Base-by-base conservation (phyloP, 1,140 invertebrate genomes). In the Atopsyche davidsoni region DNA sequence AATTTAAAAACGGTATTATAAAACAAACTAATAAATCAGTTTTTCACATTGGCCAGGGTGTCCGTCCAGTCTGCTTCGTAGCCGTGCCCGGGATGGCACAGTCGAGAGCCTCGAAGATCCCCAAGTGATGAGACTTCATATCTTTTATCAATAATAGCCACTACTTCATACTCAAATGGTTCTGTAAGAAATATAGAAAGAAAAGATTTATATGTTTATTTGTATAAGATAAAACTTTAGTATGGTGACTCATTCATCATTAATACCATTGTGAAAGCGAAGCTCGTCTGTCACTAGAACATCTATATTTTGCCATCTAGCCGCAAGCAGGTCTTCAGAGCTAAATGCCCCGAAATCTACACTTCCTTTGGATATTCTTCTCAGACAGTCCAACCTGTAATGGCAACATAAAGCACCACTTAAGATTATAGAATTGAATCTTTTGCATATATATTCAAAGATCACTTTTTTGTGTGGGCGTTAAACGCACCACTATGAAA, bases 331-430 rank as follows among this genome's bases (percentile, higher is more conserved):
- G 69, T 92, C 88, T 66, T 91, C 88, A 0, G 89, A 80, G 51
- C 86, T 84, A 52, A 90, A 77, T 1, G 89, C 82, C 1, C 86
- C 83, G 59, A 93, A 85, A 67, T 94, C 89, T 7, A 85, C 89
- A 9, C 79, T 75, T 13, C 81, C 80, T 59, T 79, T 79, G 24
- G 78, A 70, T 50, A 95, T 82, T 51, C 79, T 73, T 39, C 83
- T 70, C 54, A 92, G 73, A 64, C 91, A 95, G 52, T 86, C 79
- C 34, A 87, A 63, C 44, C 87, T 89, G 59, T 19, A 65, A 68
- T 43, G 42, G 34, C 18, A 36, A 31, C 36, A 2, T n/a, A n/a
- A n/a, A n/a, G n/a, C n/a, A n/a, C n/a, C n/a, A n/a, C n/a, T n/a
- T n/a, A 3, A 43, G n/a, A 21, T 28, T 4, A 22, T n/a, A 2